A percentile compares a stretch with the other conserved stretches of the same genome.
Evolutionary conservation across 2,797 vertebrate genomes (phyloP).

Genomic region (Podarcis lilfordi): DNA sequence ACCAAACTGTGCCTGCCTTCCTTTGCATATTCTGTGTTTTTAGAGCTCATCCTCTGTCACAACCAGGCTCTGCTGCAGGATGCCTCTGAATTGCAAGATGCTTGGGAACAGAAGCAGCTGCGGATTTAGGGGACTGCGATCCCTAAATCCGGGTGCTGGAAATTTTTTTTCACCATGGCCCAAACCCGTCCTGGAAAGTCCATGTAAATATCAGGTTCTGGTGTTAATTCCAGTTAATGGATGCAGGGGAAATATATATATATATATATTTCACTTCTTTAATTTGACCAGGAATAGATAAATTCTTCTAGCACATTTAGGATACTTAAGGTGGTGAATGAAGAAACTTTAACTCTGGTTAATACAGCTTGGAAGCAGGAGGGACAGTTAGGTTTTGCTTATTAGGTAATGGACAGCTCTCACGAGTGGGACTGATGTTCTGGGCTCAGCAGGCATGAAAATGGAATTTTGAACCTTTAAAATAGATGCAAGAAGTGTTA

Average conservation of each 20-base stretch:
- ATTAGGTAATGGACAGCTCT: background rate
- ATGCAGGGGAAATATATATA: too few relatives aligned
- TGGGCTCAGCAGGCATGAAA: background rate
- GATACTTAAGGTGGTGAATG: background rate
- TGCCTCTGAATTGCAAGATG: too few relatives aligned
- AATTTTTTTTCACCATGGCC: too few relatives aligned
- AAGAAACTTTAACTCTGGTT: background rate
- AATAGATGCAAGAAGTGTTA: background rate
- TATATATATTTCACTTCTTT: background rate
- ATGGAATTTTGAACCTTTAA: background rate
- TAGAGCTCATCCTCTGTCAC: too few relatives aligned
- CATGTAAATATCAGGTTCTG: constrained; percentile 21
- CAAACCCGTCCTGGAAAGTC: background rate
- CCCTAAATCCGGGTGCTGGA: too few relatives aligned
- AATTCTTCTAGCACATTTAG: background rate
- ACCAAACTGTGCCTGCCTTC: background rate
- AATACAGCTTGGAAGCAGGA: background rate
- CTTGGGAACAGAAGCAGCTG: too few relatives aligned
- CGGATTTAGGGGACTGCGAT: too few relatives aligned
- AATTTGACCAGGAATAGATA: background rate
- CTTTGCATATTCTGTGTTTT: background rate
- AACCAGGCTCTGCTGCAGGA: too few relatives aligned
- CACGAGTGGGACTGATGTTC: background rate
- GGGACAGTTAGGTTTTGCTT: background rate
- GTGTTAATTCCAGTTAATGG: background rate